Base-by-base conservation (phyloP, 2,888 invertebrate species). In the Desoria tigrina region DNA sequence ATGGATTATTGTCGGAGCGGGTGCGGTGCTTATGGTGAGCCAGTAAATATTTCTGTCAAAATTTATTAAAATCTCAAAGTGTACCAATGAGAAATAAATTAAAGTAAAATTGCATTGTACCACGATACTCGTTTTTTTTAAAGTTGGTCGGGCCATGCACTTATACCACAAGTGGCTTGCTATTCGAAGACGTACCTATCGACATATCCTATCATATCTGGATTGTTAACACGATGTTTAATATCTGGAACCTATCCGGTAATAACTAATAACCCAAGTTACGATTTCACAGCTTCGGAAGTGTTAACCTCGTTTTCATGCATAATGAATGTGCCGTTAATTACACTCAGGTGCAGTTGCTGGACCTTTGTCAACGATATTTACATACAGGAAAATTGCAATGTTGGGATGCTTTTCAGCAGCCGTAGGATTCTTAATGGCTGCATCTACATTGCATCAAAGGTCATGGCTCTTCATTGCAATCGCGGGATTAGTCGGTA, bases 1-100 rank as follows among this genome's bases (percentile, higher is more conserved):
- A 23, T 74, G 74, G 74, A 61, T 74, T n/a, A 68, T 74, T 26
- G 63, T 68, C 2, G 72, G 70, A 11, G 72, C 74, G 16, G 68
- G 72, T 32, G 58, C 71, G 2, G 45, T 71, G 37, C 66, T 74
- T 11, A 71, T 72, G 74, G 71, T 71, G 66, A 61, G 14, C 28
- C n/a, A 7, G 32, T 32, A 11, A 4, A 32, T 32, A 7, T 32
- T 32, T 7, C 4, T 32, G 32, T 32, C 32, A 32, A 32, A 32
- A 32, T 7, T 7, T 32, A 32, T 32, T 32, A 11, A 32, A 32
- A 32, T 32, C 4, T 32, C 32, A 11, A 32, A 4, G 32, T n/a
- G n/a, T n/a, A n/a, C n/a, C n/a, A n/a, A n/a, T n/a, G n/a, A n/a
- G 32, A 32, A 32, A 32, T 32, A 32, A 32, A 7, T 32, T 4